Base-by-base conservation (phyloP, 2,888 invertebrate genomes). In the Pseudococcus viburni region DNA sequence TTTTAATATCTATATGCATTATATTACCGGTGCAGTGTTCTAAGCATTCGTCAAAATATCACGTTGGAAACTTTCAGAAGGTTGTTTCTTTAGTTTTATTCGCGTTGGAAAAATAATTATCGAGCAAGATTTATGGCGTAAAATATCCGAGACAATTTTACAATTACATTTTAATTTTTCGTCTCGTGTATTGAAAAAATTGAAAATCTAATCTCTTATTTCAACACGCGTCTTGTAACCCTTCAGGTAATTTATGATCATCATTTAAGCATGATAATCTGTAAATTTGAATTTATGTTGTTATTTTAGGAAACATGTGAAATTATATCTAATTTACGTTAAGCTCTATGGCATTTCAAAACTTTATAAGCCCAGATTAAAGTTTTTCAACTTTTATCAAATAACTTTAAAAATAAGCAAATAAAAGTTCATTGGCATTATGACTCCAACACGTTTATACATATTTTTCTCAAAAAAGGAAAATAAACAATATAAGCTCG, bases 371-470 rank as follows among this genome's bases (percentile, higher is more conserved):
- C 22, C 64, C 15, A 73, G 73, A 73, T 73, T 73, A 73, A 73
- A 73, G 73, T 73, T 73, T 73, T 73, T 73, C 17, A 73, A 73
- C 73, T 73, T 68, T 73, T 73, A 73, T 73, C 26, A 73, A 73
- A 73, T 73, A 73, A 73, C 33, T 73, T 68, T 73, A 73, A 33
- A 73, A 73, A 73, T 33, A 33, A 33, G 26, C 33, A 73, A 73
- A 39, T 39, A 9, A 73, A 39, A 33, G 26, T 73, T 73, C 17
- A 73, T 73, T 73, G 33, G 73, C 64, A 42, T 64, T 64, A 64
- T 64, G 11, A 64, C 19, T 64, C 22, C 22, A 64, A 39, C 33
- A 33, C 33, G 73, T 73, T 12, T 33, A 73, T 22, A 11, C 4
- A 5, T 73, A 33, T 73, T 73, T 73, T 33, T 33, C 33, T 64